Conservation (phyloP, 2,797 vertebrate genomes). For the Lepilemur septentrionalis region DNA sequence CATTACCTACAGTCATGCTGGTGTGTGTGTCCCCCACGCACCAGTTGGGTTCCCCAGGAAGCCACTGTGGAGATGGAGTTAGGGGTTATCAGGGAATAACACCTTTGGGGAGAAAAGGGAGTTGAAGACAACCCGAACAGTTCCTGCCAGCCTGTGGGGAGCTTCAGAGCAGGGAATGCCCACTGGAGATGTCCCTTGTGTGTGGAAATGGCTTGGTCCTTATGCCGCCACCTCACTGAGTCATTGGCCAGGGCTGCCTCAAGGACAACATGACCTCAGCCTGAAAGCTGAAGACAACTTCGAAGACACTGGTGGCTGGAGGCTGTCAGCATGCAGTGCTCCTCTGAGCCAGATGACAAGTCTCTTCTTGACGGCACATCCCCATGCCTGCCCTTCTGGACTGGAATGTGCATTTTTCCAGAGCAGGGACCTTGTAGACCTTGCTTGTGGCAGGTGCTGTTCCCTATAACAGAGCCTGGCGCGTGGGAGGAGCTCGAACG, state of each 20-base stretch:
- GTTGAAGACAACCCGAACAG: background rate
- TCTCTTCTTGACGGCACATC: rapidly evolving
- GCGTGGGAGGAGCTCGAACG: rapidly evolving
- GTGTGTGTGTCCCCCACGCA: too few relatives aligned
- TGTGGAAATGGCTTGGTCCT: background rate
- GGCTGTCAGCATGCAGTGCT: rapidly evolving
- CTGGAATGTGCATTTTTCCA: rapidly evolving
- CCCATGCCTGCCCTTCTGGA: rapidly evolving
- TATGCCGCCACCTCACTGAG: background rate
- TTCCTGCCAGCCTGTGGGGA: background rate
- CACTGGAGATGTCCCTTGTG: rapidly evolving
- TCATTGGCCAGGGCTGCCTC: background rate
- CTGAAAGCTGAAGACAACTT: background rate
- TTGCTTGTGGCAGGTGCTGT: rapidly evolving
- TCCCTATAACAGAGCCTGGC: background rate
- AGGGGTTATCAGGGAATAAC: background rate
- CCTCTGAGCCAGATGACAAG: background rate
- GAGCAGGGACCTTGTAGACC: background rate
- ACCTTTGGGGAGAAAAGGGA: background rate
- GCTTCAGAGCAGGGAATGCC: background rate
- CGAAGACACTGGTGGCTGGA: background rate
- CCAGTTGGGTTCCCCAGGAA: background rate
- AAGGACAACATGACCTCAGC: background rate
- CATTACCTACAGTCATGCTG: rapidly evolving
- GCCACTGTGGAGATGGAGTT: too few relatives aligned